Conservation (phyloP, 2,113 vertebrate genomes). For the Ochotona curzoniae region DNA sequence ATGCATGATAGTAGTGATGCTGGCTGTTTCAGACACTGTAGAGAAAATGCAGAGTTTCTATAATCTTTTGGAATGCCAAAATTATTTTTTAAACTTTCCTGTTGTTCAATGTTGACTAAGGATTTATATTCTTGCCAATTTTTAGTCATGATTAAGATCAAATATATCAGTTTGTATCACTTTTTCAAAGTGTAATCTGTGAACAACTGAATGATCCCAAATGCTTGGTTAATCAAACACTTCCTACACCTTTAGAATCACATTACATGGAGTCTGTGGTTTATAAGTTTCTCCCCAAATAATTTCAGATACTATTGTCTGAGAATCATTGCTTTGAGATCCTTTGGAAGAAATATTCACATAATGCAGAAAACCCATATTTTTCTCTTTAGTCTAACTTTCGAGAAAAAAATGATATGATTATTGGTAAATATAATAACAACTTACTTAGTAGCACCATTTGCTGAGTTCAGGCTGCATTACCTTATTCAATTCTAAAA, state of each 20-base stretch:
- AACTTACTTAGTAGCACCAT: not conserved
- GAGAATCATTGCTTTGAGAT: not conserved
- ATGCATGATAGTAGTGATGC: not conserved
- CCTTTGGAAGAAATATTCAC: not conserved
- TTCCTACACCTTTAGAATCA: not conserved
- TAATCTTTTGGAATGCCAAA: not conserved
- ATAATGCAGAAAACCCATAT: not conserved
- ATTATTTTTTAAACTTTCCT: not conserved
- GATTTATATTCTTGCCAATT: conserved; percentile 17
- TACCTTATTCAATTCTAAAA: not conserved
- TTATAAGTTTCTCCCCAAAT: not conserved
- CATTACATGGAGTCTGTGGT: not conserved
- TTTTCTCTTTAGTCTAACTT: not conserved
- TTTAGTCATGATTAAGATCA: not conserved
- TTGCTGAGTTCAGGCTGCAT: not conserved
- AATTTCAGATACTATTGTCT: not conserved
- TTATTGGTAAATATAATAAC: not conserved
- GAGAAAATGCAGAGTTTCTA: conserved; percentile 10
- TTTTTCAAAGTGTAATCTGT: conserved; percentile 15
- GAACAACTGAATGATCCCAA: conserved; percentile 5
- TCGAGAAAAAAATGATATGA: not conserved
- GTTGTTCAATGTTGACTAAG: not conserved
- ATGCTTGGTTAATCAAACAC: not conserved
- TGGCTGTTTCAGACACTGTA: not conserved
- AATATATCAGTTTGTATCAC: not conserved